phyloP scores from a whole-genome alignment of 2,113 vertebrate genomes.

The Falcunculus frontatus region DNA sequence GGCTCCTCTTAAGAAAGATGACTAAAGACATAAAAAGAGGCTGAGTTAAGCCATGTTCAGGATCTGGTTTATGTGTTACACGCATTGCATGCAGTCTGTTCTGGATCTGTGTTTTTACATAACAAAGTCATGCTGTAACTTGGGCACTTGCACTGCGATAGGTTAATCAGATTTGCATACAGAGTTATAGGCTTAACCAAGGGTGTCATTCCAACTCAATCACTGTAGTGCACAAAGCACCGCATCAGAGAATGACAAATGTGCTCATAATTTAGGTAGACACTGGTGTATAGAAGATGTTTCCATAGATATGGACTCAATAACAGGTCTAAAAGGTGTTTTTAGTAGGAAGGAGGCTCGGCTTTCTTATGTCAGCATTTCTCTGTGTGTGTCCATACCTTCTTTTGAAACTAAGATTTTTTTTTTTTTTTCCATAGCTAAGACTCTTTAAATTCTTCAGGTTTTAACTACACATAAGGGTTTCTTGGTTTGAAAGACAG shows the following conservation, averaged over 20 bases:
- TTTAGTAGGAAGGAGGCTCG: background rate
- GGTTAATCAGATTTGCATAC: conserved; percentile 5
- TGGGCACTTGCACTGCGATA: background rate
- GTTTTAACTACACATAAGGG: background rate
- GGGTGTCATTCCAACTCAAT: background rate
- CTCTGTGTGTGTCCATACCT: background rate
- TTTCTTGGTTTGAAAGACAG: background rate
- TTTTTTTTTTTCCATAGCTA: background rate
- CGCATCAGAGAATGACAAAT: background rate
- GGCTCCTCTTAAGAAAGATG: background rate
- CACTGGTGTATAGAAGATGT: background rate
- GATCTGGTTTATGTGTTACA: background rate
- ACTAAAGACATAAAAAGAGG: background rate
- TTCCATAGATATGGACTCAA: accelerated
- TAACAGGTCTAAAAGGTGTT: background rate
- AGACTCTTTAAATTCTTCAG: background rate
- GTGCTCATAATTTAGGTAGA: background rate
- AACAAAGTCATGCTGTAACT: background rate
- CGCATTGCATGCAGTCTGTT: background rate
- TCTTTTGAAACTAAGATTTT: background rate
- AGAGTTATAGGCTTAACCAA: background rate
- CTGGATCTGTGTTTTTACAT: background rate
- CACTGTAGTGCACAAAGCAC: background rate
- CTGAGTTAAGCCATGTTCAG: background rate
- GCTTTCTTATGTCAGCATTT: background rate